These are phyloP conservation scores for Plecotus auritus DNA, from an alignment of 2,113 vertebrate species.

Conservation along the genomic window DNA sequence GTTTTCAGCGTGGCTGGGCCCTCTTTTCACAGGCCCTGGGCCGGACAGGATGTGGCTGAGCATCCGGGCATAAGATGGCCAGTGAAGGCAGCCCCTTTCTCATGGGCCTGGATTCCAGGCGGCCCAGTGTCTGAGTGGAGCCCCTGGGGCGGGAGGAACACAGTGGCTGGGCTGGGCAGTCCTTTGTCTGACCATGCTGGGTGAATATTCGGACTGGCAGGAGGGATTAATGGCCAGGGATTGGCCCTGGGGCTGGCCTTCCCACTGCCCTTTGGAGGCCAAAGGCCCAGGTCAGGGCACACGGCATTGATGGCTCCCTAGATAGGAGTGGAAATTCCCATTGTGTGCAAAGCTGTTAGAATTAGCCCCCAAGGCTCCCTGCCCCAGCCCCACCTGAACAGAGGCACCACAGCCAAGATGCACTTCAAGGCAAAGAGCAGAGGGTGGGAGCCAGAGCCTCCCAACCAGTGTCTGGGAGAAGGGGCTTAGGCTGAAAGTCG, in stretches of 20 bases:
- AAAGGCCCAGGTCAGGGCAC: conserved; percentile 95
- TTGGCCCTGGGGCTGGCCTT: conserved; percentile 89
- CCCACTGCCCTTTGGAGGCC: conserved; percentile 92
- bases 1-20: conserved; percentile 89
- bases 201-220: conserved; percentile 84
- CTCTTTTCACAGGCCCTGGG: conserved; percentile 99
- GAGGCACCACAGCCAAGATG: neutral
- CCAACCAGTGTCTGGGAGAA: neutral
- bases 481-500: neutral
- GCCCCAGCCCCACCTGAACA: neutral
- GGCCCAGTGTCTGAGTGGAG: conserved; percentile 81
- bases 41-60: conserved; percentile 99
- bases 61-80: conserved; percentile 92
- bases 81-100: conserved; percentile 85
- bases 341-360: conserved; percentile 98
- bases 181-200: conserved; percentile 82
- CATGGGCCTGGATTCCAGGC: conserved; percentile 94
- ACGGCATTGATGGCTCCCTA: conserved; percentile 88
- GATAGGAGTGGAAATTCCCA: conserved; percentile 94
- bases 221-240: conserved; percentile 92
- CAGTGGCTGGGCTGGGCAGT: conserved; percentile 67
- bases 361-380: conserved; percentile 84
- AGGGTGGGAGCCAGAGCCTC: neutral
- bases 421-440: neutral
- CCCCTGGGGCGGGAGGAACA: conserved; percentile 72